Conservation (phyloP, 2,797 vertebrate species). For the Euthynnus affinis region DNA sequence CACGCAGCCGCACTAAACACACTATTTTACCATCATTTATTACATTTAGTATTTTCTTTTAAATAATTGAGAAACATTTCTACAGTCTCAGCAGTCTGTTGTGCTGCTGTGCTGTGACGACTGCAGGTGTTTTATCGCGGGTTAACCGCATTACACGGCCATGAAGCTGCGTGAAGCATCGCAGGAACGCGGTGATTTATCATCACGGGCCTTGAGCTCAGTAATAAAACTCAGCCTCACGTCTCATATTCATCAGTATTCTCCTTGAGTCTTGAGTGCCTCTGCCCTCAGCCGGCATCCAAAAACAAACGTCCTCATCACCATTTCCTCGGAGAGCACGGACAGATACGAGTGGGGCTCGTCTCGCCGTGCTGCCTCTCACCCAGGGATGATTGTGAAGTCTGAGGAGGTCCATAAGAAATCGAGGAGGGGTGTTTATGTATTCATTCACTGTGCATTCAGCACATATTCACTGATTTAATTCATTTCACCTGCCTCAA, state of each 20-base stretch:
- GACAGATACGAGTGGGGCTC: neutral
- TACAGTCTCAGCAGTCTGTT: neutral
- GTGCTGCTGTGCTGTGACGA: neutral
- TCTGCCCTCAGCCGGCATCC: neutral
- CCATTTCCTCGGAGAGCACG: constrained; percentile 27
- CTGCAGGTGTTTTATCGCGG: constrained; percentile 33
- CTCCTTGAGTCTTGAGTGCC: constrained; percentile 9
- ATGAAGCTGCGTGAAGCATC: constrained; percentile 25
- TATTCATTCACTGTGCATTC: constrained; percentile 39
- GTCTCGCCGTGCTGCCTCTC: neutral
- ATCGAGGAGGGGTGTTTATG: neutral
- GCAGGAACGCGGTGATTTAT: constrained; percentile 32
- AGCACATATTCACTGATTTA: constrained; percentile 14
- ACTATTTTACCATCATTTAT: neutral
- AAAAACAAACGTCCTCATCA: constrained; percentile 43
- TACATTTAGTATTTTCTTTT: neutral
- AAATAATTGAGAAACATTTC: neutral
- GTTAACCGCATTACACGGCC: constrained; percentile 33
- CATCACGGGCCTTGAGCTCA: constrained; percentile 50
- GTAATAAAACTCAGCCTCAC: constrained; percentile 53
- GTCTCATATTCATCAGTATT: constrained; percentile 59
- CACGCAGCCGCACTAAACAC: neutral
- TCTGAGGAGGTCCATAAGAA: neutral
- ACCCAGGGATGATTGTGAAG: neutral
- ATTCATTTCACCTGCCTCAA: constrained; percentile 7